Base-by-base conservation (phyloP, 2,888 invertebrate genomes). In the Ophioninae sp. region DNA sequence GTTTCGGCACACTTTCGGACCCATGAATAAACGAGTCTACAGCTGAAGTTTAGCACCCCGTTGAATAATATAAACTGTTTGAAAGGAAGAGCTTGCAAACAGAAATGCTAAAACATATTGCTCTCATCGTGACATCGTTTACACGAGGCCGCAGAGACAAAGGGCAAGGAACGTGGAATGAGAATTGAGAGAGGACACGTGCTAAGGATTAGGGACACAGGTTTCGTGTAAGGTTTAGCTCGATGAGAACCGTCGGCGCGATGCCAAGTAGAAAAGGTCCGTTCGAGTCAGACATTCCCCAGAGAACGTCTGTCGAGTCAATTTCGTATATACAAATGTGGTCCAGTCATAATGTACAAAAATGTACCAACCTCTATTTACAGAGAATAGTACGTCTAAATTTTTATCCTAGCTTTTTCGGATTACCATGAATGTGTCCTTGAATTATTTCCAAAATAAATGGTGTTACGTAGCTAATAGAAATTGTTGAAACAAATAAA, bases 241-340 rank as follows among this genome's bases (percentile, higher is more conserved):
- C 61, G 61, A 71, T 72, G 75, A 81, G 71, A 72, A 79, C 56
- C 71, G 75, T 74, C 56, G 41, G 39, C 39, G n/a, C 59, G 65
- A 79, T 73, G 79, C 75, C 76, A 75, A 84, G 84, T 84, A 79
- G 84, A 82, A 84, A 81, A 84, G 79, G 79, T 44, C 75, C 76
- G 74, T 10, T 78, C 37, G 67, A 67, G 84, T 81, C 84, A 84
- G 84, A 84, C 83, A 39, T 59, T 74, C 71, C 65, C 67, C 59
- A 8, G 72, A 41, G 81, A 56, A 51, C 72, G 67, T 71, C 37
- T 67, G 71, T 39, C 59, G 69, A 23, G 41, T 30, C n/a, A 37
- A 61, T 79, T 65, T 71, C 67, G 37, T 23, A 72, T 44, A 7
- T 22, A 76, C 20, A 65, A n/a, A 58, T 69, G 56, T 65, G 71